Evolutionary conservation across 2,113 vertebrate species (phyloP), one percentile per base, ranked within the genome.

Genomic region (Eretmochelys imbricata): DNA sequence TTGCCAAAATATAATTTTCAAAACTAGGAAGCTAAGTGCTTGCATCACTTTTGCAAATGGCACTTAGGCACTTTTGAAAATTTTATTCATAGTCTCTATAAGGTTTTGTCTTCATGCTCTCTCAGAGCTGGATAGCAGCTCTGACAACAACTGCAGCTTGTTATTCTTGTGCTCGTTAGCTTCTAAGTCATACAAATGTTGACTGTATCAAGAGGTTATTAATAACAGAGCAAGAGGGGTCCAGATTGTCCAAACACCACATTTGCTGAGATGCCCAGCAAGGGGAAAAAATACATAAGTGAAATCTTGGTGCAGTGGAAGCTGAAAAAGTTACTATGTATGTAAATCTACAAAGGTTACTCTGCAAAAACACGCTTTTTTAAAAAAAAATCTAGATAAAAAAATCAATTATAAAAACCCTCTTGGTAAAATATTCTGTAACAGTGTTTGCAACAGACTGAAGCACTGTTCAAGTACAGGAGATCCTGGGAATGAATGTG

Each of bases 151-250:
- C 57, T 72, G 65, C 65, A 85, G 82, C 89, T 93, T 96, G 8
- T 96, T 96, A 96, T 94, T 97, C 94, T 93, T 95, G 90, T 91
- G 94, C 95, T 96, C 96, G 96, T 97, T 95, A 97, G 89, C 93
- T 94, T 88, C 94, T 75, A 93, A 54, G 53, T 54, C 53, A 54
- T 54, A 54, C 20, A 54, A 54, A 96, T 97, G 95, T 95, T 95
- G 93, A 90, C 87, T 25, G 12, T 91, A 97, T 84, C 90, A 86
- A 94, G 93, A 98, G 42, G 94, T 97, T 96, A 94, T 90, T 87
- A 94, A 96, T 96, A 96, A 96, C 94, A 96, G 95, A 96, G 91
- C 93, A 89, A 91, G 80, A 94, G 93, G 88, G 91, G 84, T 53
- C 38, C 87, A 91, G 85, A 95, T 94, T 96, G 89, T 95, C 96